These are phyloP conservation scores for Melanotaenia boesemani DNA, from an alignment of 2,797 vertebrate species.

Conservation along the genomic window DNA sequence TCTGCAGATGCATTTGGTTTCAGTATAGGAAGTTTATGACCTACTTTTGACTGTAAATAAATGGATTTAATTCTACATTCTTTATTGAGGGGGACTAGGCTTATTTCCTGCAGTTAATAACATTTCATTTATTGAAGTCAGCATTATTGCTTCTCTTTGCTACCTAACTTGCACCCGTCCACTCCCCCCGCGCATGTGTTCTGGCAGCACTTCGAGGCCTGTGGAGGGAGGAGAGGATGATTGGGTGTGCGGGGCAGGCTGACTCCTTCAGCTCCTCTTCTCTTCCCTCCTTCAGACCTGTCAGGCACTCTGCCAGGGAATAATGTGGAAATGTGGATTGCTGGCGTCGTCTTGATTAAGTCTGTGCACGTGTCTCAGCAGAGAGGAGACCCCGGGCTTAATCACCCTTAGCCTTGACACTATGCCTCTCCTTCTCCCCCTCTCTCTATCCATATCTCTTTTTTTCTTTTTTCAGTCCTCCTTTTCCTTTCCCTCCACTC, in stretches of 20 bases:
- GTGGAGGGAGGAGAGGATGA: constrained; percentile 17
- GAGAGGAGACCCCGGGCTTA: constrained; percentile 81
- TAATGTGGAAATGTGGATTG: constrained; percentile 80
- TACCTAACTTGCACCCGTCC: constrained; percentile 42
- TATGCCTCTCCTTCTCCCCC: constrained; percentile 43
- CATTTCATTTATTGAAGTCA: constrained; percentile 69
- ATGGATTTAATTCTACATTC: not conserved
- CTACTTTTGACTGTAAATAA: constrained; percentile 7
- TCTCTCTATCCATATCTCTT: constrained; percentile 46
- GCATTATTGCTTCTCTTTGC: constrained; percentile 62
- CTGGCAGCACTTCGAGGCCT: constrained; percentile 69
- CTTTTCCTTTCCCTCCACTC: constrained; percentile 41
- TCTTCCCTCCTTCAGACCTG: constrained; percentile 77
- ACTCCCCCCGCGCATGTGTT: constrained; percentile 68
- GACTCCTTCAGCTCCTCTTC: constrained; percentile 72
- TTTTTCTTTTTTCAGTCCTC: constrained; percentile 23
- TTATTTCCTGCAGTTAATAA: constrained; percentile 55
- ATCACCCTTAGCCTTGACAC: constrained; percentile 75
- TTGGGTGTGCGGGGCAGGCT: constrained; percentile 31
- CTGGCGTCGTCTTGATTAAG: constrained; percentile 86
- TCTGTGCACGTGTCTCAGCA: constrained; percentile 83
- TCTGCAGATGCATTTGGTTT: not conserved
- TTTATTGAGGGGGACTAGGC: constrained; percentile 23
- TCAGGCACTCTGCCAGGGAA: constrained; percentile 82
- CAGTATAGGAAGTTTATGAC: not conserved